Evolutionary conservation across 2,888 invertebrate genomes (phyloP), one percentile per base, ranked within the genome.

Genomic region (Alloplasta piceator): DNA sequence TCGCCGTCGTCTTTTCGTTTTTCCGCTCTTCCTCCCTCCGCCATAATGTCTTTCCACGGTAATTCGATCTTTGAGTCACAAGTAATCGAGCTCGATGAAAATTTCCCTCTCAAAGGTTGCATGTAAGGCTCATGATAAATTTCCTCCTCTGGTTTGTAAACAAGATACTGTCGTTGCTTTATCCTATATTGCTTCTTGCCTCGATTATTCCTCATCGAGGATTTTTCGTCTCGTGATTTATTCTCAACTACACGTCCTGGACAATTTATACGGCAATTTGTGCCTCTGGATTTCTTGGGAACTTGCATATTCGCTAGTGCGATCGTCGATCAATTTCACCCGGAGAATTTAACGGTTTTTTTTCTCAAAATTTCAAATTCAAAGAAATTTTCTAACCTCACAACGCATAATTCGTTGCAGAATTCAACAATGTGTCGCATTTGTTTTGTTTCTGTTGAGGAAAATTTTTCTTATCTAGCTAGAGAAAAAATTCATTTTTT

Each of bases 21-120:
- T n/a, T 85, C 82, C 50, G 79, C 77, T 48, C 85, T 83, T 38
- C 64, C 7, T 36, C 9, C 70, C 7, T 56, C 64, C 10, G 16
- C 72, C n/a, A 85, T 87, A 36, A 89, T 89, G 61, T 90, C 90
- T 66, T 85, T 85, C 89, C 90, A 90, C 0, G 90, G 90, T 70
- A 91, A 72, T 76, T 91, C 90, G n/a, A 90, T 85, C 38, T 86
- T 87, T 6, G 88, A 89, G 75, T 87, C 86, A 60, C 90, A 90
- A 10, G 78, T 16, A 12, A 87, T 68, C 7, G 89, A 86, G 6
- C 79, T 78, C 38, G 87, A 82, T 4, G 87, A 89, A 80, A 87
- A 90, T 66, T 89, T 84, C 66, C 84, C 85, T 39, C 84, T 80
- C 4, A 89, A 71, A 6, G 84, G 67, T 9, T 77, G 82, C 90